Evolutionary conservation across 2,888 invertebrate species (phyloP), one percentile per base, ranked within the genome.

Genomic region (Cataglyphis albicans): DNA sequence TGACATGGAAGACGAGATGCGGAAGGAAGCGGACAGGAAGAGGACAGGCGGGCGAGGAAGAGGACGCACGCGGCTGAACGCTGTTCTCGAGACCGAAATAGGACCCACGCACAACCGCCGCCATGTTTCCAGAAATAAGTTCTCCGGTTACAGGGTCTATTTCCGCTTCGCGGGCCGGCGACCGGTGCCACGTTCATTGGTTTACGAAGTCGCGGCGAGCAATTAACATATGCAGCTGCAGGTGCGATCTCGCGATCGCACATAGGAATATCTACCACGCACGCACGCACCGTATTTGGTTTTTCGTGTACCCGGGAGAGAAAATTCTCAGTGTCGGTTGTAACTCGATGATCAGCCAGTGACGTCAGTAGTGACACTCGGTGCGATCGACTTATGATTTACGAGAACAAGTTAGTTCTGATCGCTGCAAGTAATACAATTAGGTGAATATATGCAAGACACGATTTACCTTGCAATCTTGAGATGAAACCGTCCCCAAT

Each of bases 91-190:
- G 90, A 88, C 91, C 88, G 92, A 93, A 93, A 93, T 93, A 93
- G 92, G 81, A 86, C 68, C 84, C 68, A 81, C 86, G 89, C 81
- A 84, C 85, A 84, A 87, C 86, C 76, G 85, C 84, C 87, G 89
- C 90, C 91, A 91, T 92, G 91, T 92, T 93, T 93, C 93, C 93
- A 93, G 92, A 93, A 93, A 93, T 92, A 93, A 92, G 93, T 93
- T 93, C 93, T 93, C 93, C 93, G 93, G 91, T 93, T 93, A 93
- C 93, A 90, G 86, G 80, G 83, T 91, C 91, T 93, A 93, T 93
- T 93, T 93, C 90, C 89, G 93, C 82, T 84, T 73, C 41, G 82
- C 44, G 83, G 68, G 82, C 83, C 67, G 82, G 70, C 84, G 82
- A 83, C 84, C 84, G 70, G 55, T 78, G 83, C 65, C 32, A 70